Conservation (phyloP, 2,113 vertebrate genomes). For the Oreocharis arfaki region DNA sequence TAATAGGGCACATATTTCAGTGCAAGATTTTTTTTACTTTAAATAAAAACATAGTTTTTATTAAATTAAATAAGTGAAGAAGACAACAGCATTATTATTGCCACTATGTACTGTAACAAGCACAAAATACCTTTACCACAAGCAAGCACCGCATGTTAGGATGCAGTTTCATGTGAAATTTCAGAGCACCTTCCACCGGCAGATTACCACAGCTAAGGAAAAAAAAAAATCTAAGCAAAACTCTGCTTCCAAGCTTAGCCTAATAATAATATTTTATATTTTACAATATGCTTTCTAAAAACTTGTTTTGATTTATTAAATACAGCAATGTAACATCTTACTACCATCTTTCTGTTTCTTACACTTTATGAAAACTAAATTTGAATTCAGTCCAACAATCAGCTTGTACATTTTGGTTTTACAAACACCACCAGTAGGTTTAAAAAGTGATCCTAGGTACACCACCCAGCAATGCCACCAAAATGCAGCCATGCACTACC, state of each 20-base stretch:
- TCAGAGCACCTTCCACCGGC: not conserved
- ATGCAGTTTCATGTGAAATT: not conserved
- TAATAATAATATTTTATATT: not conserved
- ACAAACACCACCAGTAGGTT: not conserved
- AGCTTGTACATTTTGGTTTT: not conserved
- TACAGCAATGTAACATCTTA: not conserved
- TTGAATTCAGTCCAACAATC: not conserved
- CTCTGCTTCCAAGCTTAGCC: not conserved
- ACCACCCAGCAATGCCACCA: not conserved
- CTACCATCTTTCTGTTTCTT: not conserved
- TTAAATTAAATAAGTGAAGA: not conserved
- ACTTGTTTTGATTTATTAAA: not conserved
- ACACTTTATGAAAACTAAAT: not conserved
- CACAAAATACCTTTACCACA: not conserved
- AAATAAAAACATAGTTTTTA: not conserved
- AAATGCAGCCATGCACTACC: not conserved
- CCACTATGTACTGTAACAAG: not conserved
- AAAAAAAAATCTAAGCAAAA: not conserved
- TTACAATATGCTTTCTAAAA: not conserved
- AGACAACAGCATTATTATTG: not conserved
- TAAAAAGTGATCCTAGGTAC: rapidly evolving
- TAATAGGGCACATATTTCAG: not conserved
- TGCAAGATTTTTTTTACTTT: not conserved
- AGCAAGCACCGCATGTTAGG: not conserved
- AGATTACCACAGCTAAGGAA: not conserved